Base-by-base conservation (phyloP, 2,113 vertebrate species). In the Plecotus auritus region DNA sequence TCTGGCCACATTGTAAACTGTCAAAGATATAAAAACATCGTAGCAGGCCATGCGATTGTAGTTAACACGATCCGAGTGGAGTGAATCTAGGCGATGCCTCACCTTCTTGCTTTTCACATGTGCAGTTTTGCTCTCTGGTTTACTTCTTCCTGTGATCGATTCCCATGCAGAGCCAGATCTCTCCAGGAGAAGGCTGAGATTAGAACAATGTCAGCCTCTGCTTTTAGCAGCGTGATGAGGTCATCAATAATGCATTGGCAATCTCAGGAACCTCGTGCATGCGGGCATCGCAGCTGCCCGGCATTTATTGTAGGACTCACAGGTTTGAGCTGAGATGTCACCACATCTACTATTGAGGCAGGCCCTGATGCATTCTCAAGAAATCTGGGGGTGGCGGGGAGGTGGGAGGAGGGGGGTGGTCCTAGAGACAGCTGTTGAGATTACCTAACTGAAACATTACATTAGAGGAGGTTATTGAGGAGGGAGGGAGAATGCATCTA, bases 181-280 rank as follows among this genome's bases (percentile, higher is more conserved):
- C 96, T 98, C 97, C 97, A 97, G 96, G 81, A 98, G 97, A 97
- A 95, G 97, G 89, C 72, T 96, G 85, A 95, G 97, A 97, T 98
- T 97, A 98, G 97, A 96, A 97, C 94, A 91, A n/a, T 3, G 2
- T 98, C 98, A 98, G 96, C 49, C 87, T 96, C 96, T 85, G 97
- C 97, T 98, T 98, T 98, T 97, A 98, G 97, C 91, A 85, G 93
- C 94, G 95, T 86, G 97, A 83, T 56, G 42, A 98, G 95, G 97
- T 98, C 98, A 98, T 99, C 98, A 98, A 98, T 98, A 98, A 98
- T 98, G 98, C 97, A 98, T 98, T 96, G 95, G 97, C 83, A 85
- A 97, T 96, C 97, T 97, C 93, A 80, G 96, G 97, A 97, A 97
- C 96, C 97, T 97, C 86, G 96, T 96, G 95, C 32, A 45, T 17